Base-by-base conservation (phyloP, 2,888 invertebrate species). In the Drosophila kokeensis region DNA sequence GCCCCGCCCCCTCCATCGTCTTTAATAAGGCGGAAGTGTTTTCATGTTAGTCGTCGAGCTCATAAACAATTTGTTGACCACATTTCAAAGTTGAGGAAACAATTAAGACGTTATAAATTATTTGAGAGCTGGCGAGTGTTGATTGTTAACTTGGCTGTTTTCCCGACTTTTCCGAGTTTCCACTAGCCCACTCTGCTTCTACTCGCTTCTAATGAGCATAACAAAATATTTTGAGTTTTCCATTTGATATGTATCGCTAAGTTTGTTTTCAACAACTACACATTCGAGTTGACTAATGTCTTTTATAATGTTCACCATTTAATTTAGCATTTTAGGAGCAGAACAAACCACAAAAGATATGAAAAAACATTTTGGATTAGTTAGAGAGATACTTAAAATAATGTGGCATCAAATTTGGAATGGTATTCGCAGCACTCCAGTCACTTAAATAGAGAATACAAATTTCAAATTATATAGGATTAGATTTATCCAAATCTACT, bases 41-140 rank as follows among this genome's bases (percentile, higher is more conserved):
- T 83, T 68, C 82, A 72, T 89, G 90, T 89, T 84, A 70, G 84
- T 62, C 69, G 75, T 27, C 72, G 74, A 80, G 79, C 69, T 85
- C 89, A 90, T 89, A 87, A 90, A 87, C 89, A 87, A 89, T 89
- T 90, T 87, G 87, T 79, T 83, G 82, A 59, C 71, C 76, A 76
- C 73, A 73, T 62, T 73, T 67, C 50, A 55, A 67, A 52, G 55
- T 30, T 45, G 70, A 67, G 57, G 55, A 89, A 87, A 87, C 90
- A 87, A 87, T 90, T 89, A 87, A 87, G 87, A 90, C 87, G 82
- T 87, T 87, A 87, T 87, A 87, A 87, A 90, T 90, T 84, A 82
- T 82, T 84, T 88, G 66, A 69, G 29, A n/a, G 36, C 36, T 61
- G 21, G 45, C 57, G 68, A 73, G 79, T 87, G 90, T 83, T 89